Conservation (phyloP, 2,797 vertebrate genomes). For the Rhynchonycteris naso region DNA sequence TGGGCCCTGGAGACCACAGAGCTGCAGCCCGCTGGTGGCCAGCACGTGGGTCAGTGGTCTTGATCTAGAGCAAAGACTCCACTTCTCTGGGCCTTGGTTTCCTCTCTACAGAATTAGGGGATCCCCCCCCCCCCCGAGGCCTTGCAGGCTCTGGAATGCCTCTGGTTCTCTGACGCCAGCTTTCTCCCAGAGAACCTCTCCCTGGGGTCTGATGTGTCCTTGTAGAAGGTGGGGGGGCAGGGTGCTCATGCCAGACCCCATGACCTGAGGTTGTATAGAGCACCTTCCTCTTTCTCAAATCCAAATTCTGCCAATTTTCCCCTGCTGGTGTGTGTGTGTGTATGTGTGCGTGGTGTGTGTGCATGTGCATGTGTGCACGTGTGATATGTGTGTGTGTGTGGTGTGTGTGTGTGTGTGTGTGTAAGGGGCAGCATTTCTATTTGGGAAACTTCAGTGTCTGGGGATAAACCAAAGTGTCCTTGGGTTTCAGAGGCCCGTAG, state of each 20-base stretch:
- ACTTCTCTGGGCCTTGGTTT: neutral
- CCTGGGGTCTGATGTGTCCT: too few relatives aligned
- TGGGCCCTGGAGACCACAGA: neutral
- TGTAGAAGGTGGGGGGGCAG: too few relatives aligned
- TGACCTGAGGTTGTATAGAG: accelerated
- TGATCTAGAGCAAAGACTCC: neutral
- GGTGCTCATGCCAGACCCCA: accelerated
- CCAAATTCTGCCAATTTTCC: accelerated
- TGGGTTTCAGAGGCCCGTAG: neutral
- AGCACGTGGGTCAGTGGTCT: accelerated
- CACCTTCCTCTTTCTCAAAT: accelerated
- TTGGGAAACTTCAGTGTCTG: neutral
- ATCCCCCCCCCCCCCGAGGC: neutral
- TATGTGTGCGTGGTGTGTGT: accelerated
- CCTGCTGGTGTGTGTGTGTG: too few relatives aligned
- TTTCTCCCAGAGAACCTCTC: neutral
- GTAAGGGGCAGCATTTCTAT: neutral
- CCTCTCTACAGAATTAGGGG: neutral
- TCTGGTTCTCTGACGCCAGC: accelerated
- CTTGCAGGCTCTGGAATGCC: accelerated
- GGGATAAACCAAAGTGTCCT: neutral
- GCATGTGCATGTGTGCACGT: neutral
- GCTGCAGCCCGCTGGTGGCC: neutral
- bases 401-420: neutral
- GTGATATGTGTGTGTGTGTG: accelerated